These are phyloP conservation scores for Emydoidea blandingii DNA, from an alignment of 2,797 vertebrate genomes.

Conservation along the genomic window DNA sequence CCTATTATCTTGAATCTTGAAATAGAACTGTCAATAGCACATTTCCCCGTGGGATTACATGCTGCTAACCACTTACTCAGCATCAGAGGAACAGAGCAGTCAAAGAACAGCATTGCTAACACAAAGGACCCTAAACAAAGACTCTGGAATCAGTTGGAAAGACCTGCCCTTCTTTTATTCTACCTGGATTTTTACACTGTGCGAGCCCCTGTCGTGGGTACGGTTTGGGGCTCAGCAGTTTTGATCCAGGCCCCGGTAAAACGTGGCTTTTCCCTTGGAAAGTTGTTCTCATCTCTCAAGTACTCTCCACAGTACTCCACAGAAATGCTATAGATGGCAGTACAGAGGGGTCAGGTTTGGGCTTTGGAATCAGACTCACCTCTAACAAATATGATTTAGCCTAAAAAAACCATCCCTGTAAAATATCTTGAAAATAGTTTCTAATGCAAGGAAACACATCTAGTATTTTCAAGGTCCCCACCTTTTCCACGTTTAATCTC, in stretches of 20 bases:
- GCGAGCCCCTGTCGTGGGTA: background rate
- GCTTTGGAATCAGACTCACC: background rate
- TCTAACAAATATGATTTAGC: background rate
- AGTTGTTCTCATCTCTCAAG: background rate
- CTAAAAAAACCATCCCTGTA: background rate
- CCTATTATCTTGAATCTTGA: constrained; percentile 56
- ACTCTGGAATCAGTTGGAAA: background rate
- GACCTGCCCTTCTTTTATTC: background rate
- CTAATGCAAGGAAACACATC: background rate
- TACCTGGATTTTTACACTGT: background rate
- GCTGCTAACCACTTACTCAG: constrained; percentile 40
- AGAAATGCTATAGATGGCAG: background rate
- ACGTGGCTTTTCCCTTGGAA: background rate
- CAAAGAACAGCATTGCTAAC: constrained; percentile 13
- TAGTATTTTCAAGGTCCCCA: background rate
- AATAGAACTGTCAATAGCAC: constrained; percentile 68
- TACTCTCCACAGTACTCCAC: background rate
- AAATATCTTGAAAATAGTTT: background rate
- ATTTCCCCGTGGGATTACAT: constrained; percentile 58
- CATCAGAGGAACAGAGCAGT: constrained; percentile 36
- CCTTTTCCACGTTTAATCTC: background rate
- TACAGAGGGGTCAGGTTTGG: background rate
- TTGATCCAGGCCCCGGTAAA: background rate
- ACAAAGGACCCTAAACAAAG: background rate
- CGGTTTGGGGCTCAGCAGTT: background rate